phyloP scores from a whole-genome alignment of 2,888 invertebrate species.

The Microctonus hyperodae region DNA sequence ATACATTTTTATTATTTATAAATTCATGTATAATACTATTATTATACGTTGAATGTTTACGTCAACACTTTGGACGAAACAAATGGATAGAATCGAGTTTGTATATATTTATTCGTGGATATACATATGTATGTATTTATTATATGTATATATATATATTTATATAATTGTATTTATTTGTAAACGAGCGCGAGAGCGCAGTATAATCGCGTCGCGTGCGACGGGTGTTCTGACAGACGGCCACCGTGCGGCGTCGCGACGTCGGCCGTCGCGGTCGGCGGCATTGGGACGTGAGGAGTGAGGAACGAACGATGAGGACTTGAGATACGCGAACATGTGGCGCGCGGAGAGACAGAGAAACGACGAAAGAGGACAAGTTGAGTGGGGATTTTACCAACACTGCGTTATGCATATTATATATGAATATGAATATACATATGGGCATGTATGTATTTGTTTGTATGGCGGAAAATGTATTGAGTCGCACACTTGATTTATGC shows the following conservation, averaged over 20 bases:
- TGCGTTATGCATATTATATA: background rate
- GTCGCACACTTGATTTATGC: background rate
- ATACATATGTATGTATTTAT: slow-evolving; percentile 9
- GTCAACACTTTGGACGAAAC: slow-evolving; percentile 16
- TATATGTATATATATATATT: slow-evolving; percentile 9
- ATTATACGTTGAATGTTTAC: background rate
- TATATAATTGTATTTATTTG: background rate
- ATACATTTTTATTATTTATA: background rate
- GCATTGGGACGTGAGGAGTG: slow-evolving; percentile 9
- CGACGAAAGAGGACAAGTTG: background rate
- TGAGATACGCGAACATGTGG: background rate
- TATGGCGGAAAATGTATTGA: background rate
- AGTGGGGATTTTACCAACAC: slow-evolving; percentile 13
- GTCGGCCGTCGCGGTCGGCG: slow-evolving; percentile 26
- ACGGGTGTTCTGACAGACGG: slow-evolving; percentile 27
- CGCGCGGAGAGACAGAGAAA: background rate
- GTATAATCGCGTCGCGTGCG: slow-evolving; percentile 33
- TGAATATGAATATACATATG: background rate
- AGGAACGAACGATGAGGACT: background rate
- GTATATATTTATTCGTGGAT: background rate
- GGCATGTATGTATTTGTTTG: background rate
- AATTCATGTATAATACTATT: background rate
- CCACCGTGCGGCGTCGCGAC: slow-evolving; percentile 28
- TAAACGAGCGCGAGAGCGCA: slow-evolving; percentile 19
- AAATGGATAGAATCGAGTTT: background rate